A percentile compares a stretch with the other conserved stretches of the same genome.
Evolutionary conservation across 1,140 invertebrate genomes (phyloP).

Genomic region (Propsilocerus akamusi): DNA sequence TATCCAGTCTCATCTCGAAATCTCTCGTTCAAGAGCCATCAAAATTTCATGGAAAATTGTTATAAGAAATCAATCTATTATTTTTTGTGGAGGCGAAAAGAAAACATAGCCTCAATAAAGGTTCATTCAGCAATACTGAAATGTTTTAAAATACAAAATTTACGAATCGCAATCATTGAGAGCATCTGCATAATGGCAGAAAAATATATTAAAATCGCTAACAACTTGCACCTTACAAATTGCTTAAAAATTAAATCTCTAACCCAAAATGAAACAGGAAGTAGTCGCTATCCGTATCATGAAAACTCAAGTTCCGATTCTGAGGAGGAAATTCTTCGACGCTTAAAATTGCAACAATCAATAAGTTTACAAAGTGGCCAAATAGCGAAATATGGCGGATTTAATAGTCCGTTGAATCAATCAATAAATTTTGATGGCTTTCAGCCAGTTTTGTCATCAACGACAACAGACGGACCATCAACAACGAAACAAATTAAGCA

Average conservation of each 20-base stretch:
- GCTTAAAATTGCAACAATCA: slow-evolving; percentile 29
- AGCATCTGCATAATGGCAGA: background rate
- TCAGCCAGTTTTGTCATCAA: slow-evolving; percentile 16
- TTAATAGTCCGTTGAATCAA: slow-evolving; percentile 14
- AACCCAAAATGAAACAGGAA: slow-evolving; percentile 9
- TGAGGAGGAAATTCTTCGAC: slow-evolving; percentile 50
- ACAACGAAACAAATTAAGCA: background rate
- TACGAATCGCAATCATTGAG: background rate
- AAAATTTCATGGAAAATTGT: too few relatives aligned
- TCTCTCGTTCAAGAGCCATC: too few relatives aligned
- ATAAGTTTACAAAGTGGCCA: slow-evolving; percentile 14
- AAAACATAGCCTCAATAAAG: background rate
- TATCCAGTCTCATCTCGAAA: too few relatives aligned
- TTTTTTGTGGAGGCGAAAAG: too few relatives aligned
- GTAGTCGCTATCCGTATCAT: slow-evolving; percentile 14
- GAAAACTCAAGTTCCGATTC: slow-evolving; percentile 49
- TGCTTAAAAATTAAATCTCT: background rate
- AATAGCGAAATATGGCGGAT: slow-evolving; percentile 16
- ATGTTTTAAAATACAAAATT: background rate
- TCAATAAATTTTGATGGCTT: slow-evolving; percentile 12
- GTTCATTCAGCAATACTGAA: background rate
- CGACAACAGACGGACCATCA: slow-evolving; percentile 9
- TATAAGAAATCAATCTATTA: too few relatives aligned
- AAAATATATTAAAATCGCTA: background rate
- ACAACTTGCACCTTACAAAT: background rate